phyloP scores from a whole-genome alignment of 2,888 invertebrate genomes.

The Fragum whitleyi region DNA sequence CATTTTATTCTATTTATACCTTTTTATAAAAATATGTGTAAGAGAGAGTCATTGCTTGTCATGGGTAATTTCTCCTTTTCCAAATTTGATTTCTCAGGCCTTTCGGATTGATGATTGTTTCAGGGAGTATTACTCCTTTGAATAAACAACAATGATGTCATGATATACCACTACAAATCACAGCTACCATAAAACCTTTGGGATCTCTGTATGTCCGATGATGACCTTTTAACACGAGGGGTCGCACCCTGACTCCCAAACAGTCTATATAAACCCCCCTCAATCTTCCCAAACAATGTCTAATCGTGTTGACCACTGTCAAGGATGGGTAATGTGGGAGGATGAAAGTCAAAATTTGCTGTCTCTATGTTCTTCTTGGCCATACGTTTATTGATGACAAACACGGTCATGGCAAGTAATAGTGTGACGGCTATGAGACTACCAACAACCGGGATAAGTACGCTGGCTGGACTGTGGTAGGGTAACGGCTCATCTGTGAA shows the following conservation, averaged over 20 bases:
- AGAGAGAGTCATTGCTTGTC: not conserved
- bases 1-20: no score
- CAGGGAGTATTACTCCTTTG: no score
- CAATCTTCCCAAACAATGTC: slow-evolving; percentile 1
- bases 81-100: no score
- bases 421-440: slow-evolving; percentile 24
- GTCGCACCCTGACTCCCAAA: not conserved
- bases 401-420: slow-evolving; percentile 12
- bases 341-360: slow-evolving; percentile 79
- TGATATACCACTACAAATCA: no score
- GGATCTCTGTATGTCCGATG: not conserved
- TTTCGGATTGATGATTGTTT: no score
- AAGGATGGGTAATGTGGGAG: slow-evolving; percentile 27
- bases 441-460: slow-evolving; percentile 29
- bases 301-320: slow-evolving; percentile 8
- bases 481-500: slow-evolving; percentile 7
- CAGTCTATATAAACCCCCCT: not conserved
- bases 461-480: slow-evolving; percentile 16
- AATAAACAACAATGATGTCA: no score
- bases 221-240: not conserved
- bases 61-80: not conserved
- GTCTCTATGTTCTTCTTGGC: slow-evolving; percentile 56
- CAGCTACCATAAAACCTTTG: slow-evolving; percentile 3
- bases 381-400: slow-evolving; percentile 20
- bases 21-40: no score